Base-by-base conservation (phyloP, 2,888 invertebrate genomes). In the Ceratothoa steindachneri region DNA sequence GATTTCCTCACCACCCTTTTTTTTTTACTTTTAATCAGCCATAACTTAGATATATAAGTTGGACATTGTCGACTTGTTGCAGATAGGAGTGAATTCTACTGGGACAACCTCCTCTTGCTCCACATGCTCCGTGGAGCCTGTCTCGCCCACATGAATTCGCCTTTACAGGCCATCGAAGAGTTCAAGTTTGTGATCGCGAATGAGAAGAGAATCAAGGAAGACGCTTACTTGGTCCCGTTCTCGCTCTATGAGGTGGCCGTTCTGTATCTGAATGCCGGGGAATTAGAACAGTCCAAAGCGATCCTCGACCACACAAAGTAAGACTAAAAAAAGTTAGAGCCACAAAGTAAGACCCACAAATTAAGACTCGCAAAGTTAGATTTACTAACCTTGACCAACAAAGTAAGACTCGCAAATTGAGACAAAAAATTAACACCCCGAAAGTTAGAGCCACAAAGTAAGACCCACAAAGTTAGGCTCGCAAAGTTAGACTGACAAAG, bases 221-320 rank as follows among this genome's bases (percentile, higher is more conserved):
- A 97, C 83, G 88, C 87, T 0, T 95, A 92, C 85, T 85, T 97
- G 72, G 86, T 93, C 19, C 96, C 97, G 0, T 96, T 92, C 84
- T 89, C 95, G 2, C 87, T 90, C 68, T 91, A 93, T 15, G 97
- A 97, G 84, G 87, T 95, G 82, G 96, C 93, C 0, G 87, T 93
- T 82, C 87, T 95, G 73, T 89, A 92, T 83, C 88, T 90, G 82
- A 87, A 89, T 53, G 88, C 90, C 80, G 90, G 90, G 5, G 88
- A 91, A 66, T 85, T 84, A 60, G 87, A 89, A 30, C 88, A 89
- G 69, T 92, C 94, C 0, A 86, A 90, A 74, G 85, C 88, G 12
- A 87, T 90, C 74, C 86, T 97, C 51, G 91, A 93, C 81, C 91
- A 92, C 81, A 93, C 93, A 7, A 93, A 91, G 94, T 94, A 87